phyloP scores from a whole-genome alignment of 1,140 invertebrate genomes.

The Homarus americanus region DNA sequence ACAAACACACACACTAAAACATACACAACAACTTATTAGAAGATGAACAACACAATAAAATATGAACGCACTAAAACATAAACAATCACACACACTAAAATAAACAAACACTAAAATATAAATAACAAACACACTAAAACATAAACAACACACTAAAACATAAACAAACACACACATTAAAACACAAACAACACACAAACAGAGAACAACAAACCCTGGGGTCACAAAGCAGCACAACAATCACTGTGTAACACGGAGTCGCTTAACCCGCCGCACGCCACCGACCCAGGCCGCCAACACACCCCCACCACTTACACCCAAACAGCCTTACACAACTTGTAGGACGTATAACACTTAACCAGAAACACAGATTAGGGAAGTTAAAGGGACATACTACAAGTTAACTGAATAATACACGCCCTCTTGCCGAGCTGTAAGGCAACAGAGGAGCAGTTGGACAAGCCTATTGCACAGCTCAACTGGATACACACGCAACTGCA shows the following conservation, averaged over 20 bases:
- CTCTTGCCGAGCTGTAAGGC: too few species aligned
- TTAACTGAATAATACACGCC: background rate
- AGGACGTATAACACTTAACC: background rate
- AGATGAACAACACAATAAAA: background rate
- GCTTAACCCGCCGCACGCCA: background rate
- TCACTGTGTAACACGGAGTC: background rate
- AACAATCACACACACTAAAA: background rate
- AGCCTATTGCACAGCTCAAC: too few species aligned
- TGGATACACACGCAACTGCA: too few species aligned
- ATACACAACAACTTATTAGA: too few species aligned
- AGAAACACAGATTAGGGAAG: background rate
- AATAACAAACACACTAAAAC: background rate
- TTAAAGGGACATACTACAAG: background rate
- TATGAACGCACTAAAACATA: background rate
- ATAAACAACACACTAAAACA: background rate
- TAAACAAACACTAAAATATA: background rate
- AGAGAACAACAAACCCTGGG: too few species aligned
- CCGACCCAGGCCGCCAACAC: background rate
- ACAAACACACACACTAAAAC: too few species aligned
- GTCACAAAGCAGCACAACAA: background rate
- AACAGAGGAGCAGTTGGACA: too few species aligned
- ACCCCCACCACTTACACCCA: background rate
- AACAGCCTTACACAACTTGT: background rate
- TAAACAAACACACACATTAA: background rate
- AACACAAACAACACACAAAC: background rate